phyloP scores from a whole-genome alignment of 2,113 vertebrate species.

The Cathartes aura region DNA sequence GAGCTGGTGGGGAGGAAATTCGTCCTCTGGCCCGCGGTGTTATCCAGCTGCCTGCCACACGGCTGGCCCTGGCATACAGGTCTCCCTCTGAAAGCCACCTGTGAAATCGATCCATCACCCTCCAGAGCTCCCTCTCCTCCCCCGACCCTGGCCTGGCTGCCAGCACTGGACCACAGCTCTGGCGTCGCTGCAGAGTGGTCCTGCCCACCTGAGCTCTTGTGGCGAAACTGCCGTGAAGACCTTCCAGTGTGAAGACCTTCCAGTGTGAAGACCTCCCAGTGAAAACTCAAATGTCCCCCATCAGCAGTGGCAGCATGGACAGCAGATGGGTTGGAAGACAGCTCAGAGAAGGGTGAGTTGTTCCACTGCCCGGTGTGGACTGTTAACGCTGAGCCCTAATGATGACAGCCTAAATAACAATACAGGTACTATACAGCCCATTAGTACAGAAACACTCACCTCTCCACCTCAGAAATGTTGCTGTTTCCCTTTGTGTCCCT shows the following conservation, averaged over 20 bases:
- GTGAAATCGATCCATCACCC: neutral
- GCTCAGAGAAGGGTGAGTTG: neutral
- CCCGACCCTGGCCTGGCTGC: neutral
- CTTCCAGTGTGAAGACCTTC: neutral
- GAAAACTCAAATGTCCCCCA: rapidly evolving
- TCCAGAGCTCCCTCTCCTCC: neutral
- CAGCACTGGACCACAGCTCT: neutral
- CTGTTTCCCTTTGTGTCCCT: neutral
- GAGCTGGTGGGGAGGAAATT: neutral
- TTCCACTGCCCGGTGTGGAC: neutral
- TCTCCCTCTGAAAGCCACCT: neutral
- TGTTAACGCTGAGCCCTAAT: neutral
- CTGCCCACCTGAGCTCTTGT: neutral
- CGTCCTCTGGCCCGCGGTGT: neutral
- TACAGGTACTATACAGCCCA: too few relatives aligned
- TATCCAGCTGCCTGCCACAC: too few relatives aligned
- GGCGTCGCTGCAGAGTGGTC: neutral
- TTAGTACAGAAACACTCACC: neutral
- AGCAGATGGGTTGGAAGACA: neutral
- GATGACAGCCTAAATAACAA: neutral
- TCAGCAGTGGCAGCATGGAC: neutral
- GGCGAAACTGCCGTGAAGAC: neutral
- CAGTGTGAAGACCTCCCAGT: neutral
- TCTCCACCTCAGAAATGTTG: neutral
- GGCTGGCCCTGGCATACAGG: rapidly evolving